Evolutionary conservation across 2,888 invertebrate genomes (phyloP), one percentile per base, ranked within the genome.

Genomic region (Strigamia crassipes): DNA sequence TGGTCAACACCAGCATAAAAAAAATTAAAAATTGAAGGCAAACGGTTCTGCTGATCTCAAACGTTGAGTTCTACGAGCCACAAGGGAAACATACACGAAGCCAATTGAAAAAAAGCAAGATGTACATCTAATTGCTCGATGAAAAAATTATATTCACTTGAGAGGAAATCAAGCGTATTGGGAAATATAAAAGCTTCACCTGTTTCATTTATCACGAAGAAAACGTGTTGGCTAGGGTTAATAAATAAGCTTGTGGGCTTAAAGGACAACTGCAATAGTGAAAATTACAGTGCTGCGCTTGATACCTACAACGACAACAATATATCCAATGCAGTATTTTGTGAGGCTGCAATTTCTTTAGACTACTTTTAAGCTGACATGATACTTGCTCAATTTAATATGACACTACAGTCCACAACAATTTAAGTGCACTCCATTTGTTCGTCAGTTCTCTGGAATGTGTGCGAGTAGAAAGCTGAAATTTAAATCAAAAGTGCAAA

Each of bases 101-200:
- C 3, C 3, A 21, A 12, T 61, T 61, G 61, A 18, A 51, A 51
- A 51, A 51, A 13, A n/a, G n/a, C 21, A 1, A 9, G 61, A 18
- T 61, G 18, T 23, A 61, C 61, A 61, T n/a, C 23, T 61, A 61
- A 61, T 61, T 61, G 61, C 61, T 61, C 61, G 18, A 61, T 61
- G 61, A 61, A 61, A 61, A 61, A 61, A 61, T 61, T 61, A 61
- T 61, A 61, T 61, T 10, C 61, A 23, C 61, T 61, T 21, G 51
- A 51, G 34, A 51, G 61, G 10, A 61, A 61, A 61, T 61, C n/a
- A 23, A 18, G 23, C 9, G 61, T 61, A 21, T 9, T 15, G 61
- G 61, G 61, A 61, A 61, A 61, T 61, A 61, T 61, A 61, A 61
- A 23, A 61, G 61, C 42, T 46, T 46, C 42, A 15, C 42, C 42